Percentiles rank a stretch among this genome's conserved stretches.
phyloP scores from a whole-genome alignment of 1,140 invertebrate species.

The Diprion similis region DNA sequence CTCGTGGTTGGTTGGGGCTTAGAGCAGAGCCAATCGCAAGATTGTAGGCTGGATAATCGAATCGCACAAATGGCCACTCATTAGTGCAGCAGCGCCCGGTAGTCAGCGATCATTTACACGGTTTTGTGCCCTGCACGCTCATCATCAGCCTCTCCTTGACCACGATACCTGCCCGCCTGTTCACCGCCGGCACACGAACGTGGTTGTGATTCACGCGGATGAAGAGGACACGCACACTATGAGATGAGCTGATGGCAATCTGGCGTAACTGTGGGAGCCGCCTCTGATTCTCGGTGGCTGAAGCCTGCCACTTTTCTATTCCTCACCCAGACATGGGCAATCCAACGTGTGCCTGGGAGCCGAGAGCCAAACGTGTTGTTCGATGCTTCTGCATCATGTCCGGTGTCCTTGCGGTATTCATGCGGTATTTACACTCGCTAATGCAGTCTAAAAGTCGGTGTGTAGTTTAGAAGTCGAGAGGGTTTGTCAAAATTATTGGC shows the following conservation, averaged over 20 bases:
- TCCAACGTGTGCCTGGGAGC: background rate
- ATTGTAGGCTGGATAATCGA: too few species aligned
- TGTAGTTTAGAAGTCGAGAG: too few species aligned
- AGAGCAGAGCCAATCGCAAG: too few species aligned
- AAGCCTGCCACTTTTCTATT: background rate
- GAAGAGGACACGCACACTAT: background rate
- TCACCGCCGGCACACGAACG: background rate
- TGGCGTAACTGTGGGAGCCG: constrained; percentile 1
- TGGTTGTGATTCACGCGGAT: too few species aligned
- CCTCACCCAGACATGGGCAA: background rate
- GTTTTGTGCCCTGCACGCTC: too few species aligned
- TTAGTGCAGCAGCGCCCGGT: too few species aligned
- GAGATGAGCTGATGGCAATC: background rate
- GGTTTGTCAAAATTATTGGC: too few species aligned
- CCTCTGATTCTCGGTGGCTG: background rate
- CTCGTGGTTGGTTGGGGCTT: too few species aligned
- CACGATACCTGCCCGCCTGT: background rate
- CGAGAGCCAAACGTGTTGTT: background rate
- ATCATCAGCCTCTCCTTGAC: background rate
- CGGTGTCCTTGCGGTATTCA: background rate
- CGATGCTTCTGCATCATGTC: background rate
- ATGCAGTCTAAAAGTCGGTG: too few species aligned
- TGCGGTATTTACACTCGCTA: too few species aligned
- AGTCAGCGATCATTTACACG: too few species aligned
- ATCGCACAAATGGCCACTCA: too few species aligned